phyloP scores from a whole-genome alignment of 2,888 invertebrate species.

The Gastrophysa polygoni region DNA sequence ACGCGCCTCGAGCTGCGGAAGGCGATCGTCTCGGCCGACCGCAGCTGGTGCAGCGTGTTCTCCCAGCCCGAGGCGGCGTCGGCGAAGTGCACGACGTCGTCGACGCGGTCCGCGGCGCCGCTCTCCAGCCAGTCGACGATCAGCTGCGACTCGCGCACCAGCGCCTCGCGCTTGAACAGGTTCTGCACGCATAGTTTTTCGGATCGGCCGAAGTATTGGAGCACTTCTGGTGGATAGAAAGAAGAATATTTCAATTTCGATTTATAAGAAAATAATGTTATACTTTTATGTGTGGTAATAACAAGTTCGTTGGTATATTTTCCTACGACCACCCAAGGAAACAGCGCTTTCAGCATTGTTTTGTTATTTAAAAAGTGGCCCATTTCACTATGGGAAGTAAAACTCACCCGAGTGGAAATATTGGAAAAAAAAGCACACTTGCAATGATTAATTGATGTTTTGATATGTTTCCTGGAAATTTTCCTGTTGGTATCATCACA shows the following conservation, averaged over 20 bases:
- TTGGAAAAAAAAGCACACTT: too few relatives aligned
- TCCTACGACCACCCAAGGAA: too few relatives aligned
- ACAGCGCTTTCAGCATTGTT: too few relatives aligned
- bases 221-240: slow-evolving; percentile 19
- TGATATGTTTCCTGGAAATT: too few relatives aligned
- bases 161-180: slow-evolving; percentile 64
- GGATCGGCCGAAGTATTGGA: slow-evolving; percentile 58
- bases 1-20: slow-evolving; percentile 65
- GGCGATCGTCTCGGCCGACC: slow-evolving; percentile 62
- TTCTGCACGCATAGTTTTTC: slow-evolving; percentile 66
- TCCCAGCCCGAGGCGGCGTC: slow-evolving; percentile 89
- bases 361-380: too few relatives aligned
- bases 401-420: too few relatives aligned
- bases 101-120: slow-evolving; percentile 67
- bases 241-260: not conserved
- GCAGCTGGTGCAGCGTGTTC: slow-evolving; percentile 82
- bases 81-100: slow-evolving; percentile 72
- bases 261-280: too few relatives aligned
- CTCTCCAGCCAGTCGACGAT: slow-evolving; percentile 93
- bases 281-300: too few relatives aligned
- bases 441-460: too few relatives aligned
- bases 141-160: slow-evolving; percentile 74
- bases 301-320: too few relatives aligned
- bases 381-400: too few relatives aligned
- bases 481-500: too few relatives aligned